Percentiles rank a stretch among this genome's conserved stretches.
Evolutionary conservation across 2,113 vertebrate genomes (phyloP).

Genomic region (Pipa parva): DNA sequence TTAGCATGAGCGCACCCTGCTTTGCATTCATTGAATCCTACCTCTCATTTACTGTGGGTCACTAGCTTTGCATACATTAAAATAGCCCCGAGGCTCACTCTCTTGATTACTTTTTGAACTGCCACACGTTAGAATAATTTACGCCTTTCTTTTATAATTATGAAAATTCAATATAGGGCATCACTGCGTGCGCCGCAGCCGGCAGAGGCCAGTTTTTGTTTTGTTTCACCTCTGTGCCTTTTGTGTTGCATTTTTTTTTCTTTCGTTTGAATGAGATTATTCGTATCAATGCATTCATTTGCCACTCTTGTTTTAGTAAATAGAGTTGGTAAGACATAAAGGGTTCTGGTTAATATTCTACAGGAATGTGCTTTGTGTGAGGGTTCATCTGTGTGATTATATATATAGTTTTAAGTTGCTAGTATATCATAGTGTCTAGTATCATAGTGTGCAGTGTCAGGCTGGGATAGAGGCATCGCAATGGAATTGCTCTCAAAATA

Average conservation of each 20-base stretch:
- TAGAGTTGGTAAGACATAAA: too few species aligned
- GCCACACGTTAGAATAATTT: constrained; percentile 88
- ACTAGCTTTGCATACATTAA: constrained; percentile 98
- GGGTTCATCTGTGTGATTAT: too few species aligned
- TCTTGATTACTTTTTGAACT: constrained; percentile 96
- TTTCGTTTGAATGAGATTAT: not conserved
- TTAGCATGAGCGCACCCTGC: constrained; percentile 74
- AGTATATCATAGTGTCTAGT: too few species aligned
- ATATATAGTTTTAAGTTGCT: too few species aligned
- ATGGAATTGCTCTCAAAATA: too few species aligned
- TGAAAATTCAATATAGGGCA: constrained; percentile 80
- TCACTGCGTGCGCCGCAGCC: constrained; percentile 70
- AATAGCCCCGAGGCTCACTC: constrained; percentile 89
- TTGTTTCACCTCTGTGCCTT: constrained; percentile 10
- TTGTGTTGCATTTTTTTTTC: constrained; percentile 20
- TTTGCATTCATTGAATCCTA: constrained; percentile 91
- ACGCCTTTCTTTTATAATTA: constrained; percentile 93
- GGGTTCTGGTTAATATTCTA: too few species aligned
- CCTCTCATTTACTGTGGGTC: constrained; percentile 91
- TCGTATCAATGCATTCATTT: too few species aligned
- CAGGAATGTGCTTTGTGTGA: too few species aligned
- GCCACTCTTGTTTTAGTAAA: too few species aligned
- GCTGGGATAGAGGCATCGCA: too few species aligned
- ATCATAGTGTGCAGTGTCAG: too few species aligned
- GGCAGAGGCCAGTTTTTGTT: constrained; percentile 51